Base-by-base conservation (phyloP, 2,797 vertebrate genomes). In the Allobates femoralis region DNA sequence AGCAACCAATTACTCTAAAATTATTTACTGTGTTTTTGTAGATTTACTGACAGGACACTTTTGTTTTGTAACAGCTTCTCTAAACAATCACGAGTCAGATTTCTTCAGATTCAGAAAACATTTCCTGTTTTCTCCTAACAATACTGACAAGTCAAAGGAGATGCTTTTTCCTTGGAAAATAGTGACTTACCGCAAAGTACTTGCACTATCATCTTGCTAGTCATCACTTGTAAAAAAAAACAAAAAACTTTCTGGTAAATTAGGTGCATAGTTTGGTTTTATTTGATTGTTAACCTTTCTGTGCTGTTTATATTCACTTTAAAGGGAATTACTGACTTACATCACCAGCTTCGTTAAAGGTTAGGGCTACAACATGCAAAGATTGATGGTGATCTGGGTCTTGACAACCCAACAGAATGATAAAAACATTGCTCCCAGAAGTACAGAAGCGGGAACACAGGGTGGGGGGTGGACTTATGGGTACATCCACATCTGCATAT, bases 51-150 rank as follows among this genome's bases (percentile, higher is more conserved):
- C 71, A 23, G 71, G 64, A 23, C 76, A 60, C 53, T 28, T 69
- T 60, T 3, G 34, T 74, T 84, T 26, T 56, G 62, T 18, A 79
- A 71, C 50, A 18, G 37, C 64, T 85, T 69, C 56, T 83, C 82
- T 76, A 86, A 77, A 56, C 78, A 50, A 81, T 86, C 67, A 83
- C 66, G 69, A 50, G 67, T 32, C 66, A 62, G 69, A 83, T 83
- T 86, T 83, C 69, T 86, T 56, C 85, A 76, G 50, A 86, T 32
- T 79, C 50, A 26, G 74, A 81, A 81, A 76, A 86, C 79, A 76
- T 76, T 86, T 81, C 79, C 79, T 76, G 79, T 81, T 81, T 86
- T 28, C 56, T 41, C 15, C 69, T 26, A 21, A 62, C 21, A 51
- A 26, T 64, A 76, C 66, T 66, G 56, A 37, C 56, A 41, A 66